Conservation (phyloP, 1,140 invertebrate species). For the Bombus confusus region DNA sequence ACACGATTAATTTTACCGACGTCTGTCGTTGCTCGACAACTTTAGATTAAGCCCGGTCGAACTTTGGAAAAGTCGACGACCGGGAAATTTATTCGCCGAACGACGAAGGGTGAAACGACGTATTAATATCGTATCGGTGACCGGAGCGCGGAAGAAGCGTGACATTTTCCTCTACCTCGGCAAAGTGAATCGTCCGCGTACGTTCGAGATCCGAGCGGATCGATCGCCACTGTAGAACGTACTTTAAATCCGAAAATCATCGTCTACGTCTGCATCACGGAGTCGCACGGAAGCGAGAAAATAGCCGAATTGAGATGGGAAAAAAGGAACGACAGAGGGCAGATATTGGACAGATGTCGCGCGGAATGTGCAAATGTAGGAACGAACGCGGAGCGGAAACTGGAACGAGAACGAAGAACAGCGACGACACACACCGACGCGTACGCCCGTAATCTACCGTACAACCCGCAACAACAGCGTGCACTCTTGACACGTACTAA, state of each 20-base stretch:
- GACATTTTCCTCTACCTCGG: neutral
- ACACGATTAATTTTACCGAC: constrained; percentile 27
- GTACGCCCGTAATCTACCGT: constrained; percentile 1
- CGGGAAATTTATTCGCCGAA: neutral
- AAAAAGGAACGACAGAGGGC: constrained; percentile 5
- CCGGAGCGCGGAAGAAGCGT: neutral
- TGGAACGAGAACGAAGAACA: constrained; percentile 56
- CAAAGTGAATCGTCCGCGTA: no score
- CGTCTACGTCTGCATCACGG: constrained; percentile 47
- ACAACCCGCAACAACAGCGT: neutral
- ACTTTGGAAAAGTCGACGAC: constrained; percentile 13
- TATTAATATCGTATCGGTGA: neutral
- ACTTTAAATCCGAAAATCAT: neutral
- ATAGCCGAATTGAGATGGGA: neutral
- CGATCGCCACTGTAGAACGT: neutral
- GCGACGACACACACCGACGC: neutral
- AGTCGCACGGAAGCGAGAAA: constrained; percentile 48
- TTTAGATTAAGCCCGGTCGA: constrained; percentile 15
- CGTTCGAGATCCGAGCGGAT: neutral
- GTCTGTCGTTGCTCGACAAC: neutral
- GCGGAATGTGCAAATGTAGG: constrained; percentile 58
- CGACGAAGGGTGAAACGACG: neutral
- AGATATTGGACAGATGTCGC: constrained; percentile 68
- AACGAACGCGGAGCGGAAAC: constrained; percentile 49
- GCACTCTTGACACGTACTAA: constrained; percentile 11